Base-by-base conservation (phyloP, 2,797 vertebrate species). In the Darevskia nairensis region DNA sequence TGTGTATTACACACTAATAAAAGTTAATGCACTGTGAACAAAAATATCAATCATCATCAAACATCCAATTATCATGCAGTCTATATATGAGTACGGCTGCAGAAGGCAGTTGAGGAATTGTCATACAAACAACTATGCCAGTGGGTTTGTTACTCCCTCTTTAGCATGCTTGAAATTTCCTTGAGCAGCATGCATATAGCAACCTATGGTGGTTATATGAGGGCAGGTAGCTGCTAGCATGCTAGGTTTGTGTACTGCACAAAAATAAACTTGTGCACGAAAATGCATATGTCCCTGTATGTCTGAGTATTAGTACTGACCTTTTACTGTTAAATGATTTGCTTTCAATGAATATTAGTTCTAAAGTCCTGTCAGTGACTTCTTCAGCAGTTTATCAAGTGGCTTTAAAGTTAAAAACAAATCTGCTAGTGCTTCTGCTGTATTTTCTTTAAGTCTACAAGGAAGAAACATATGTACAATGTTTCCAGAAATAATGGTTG, bases 361-460 rank as follows among this genome's bases (percentile, higher is more conserved):
- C 76, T 86, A 85, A 77, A 27, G 35, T 87, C 17, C 17, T 90
- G 82, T 69, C 25, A 90, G 1, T 29, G 77, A 44, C 81, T 88
- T 27, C 59, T 27, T 35, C 74, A 1, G 35, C 83, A 19, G 0
- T 71, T 94, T 87, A 27, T 82, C 23, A 4, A 84, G 21, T 23
- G 2, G 32, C 72, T 46, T 27, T n/a, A 71, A 71, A n/a, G 29
- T 29, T 80, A 86, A 25, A 77, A 46, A 87, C 71, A 46, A 13
- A 50, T 50, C 50, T 17, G 69, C 78, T 87, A 3, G 3, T 11
- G 10, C 10, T 69, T 15, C 15, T 55, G 19, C 27, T 1, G 81
- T 86, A 35, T 23, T 68, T 78, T 21, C 55, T 68, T 69, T 41
- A 21, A 89, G n/a, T 55, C 44, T 76, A 17, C 32, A 19, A 13